These are phyloP conservation scores for Sitobion miscanthi DNA, from an alignment of 1,140 invertebrate genomes.

Conservation along the genomic window DNA sequence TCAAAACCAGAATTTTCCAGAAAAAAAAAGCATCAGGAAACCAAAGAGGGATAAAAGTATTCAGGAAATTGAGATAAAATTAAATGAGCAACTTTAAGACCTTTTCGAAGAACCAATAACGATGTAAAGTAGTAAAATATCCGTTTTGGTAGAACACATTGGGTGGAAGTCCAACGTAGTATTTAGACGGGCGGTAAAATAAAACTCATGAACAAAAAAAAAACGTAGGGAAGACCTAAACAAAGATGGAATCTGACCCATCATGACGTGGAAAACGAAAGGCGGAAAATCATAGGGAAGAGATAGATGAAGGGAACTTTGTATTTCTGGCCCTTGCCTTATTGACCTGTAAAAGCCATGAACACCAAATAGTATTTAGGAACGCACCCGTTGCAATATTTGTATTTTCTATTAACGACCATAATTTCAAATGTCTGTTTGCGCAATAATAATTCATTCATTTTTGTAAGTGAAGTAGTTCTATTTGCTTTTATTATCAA, in stretches of 20 bases:
- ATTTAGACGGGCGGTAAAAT: neutral
- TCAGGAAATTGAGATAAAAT: neutral
- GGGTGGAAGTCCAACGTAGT: neutral
- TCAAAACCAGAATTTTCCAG: neutral
- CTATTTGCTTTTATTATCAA: neutral
- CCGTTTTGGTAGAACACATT: neutral
- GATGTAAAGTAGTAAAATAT: neutral
- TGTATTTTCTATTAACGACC: neutral
- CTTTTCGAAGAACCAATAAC: neutral
- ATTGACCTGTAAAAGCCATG: neutral
- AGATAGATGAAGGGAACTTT: neutral
- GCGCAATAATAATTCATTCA: neutral
- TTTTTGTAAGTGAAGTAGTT: neutral
- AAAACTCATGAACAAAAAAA: neutral
- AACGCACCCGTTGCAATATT: neutral
- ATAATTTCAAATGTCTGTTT: neutral
- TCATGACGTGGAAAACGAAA: neutral
- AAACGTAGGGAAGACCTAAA: neutral
- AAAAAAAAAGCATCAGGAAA: neutral
- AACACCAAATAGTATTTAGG: neutral
- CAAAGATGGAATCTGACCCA: neutral
- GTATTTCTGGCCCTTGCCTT: neutral
- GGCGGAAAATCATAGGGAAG: neutral
- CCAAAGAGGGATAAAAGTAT: neutral
- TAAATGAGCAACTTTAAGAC: neutral